These are phyloP conservation scores for Stegostoma tigrinum DNA, from an alignment of 2,113 vertebrate species.

Conservation along the genomic window DNA sequence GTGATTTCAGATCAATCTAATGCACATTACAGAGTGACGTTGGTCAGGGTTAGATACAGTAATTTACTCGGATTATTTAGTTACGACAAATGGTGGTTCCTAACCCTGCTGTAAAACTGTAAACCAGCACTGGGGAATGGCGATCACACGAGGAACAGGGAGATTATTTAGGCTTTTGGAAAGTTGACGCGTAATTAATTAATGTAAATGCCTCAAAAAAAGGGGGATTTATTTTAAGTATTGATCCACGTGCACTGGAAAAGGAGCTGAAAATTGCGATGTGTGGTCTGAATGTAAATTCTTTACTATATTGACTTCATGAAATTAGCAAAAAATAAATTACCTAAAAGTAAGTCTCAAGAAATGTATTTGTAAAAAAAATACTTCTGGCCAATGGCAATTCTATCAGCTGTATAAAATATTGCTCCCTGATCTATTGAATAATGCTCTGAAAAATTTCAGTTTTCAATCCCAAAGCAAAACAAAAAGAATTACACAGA, in stretches of 20 bases:
- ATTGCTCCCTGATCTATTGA: too few species aligned
- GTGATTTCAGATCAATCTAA: conserved; percentile 28
- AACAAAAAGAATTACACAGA: background rate
- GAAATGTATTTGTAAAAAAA: too few species aligned
- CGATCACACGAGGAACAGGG: background rate
- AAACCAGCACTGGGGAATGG: background rate
- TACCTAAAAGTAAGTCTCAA: background rate
- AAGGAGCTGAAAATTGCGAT: background rate
- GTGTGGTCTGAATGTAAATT: background rate
- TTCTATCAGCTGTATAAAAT: background rate
- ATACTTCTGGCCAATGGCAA: background rate
- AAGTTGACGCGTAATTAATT: background rate
- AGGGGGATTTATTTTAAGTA: background rate
- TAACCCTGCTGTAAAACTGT: background rate
- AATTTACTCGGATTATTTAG: conserved; percentile 34
- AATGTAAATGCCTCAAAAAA: background rate
- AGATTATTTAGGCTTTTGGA: background rate
- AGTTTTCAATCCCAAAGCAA: background rate
- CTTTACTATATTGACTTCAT: background rate
- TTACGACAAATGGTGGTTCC: conserved; percentile 12
- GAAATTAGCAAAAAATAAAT: background rate
- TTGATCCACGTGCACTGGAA: background rate
- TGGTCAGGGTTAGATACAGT: background rate
- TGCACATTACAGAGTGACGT: conserved; percentile 34
- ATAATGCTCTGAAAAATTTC: background rate